Evolutionary conservation across 2,888 invertebrate species (phyloP).

Genomic region (Lasioglossum pauxillum): DNA sequence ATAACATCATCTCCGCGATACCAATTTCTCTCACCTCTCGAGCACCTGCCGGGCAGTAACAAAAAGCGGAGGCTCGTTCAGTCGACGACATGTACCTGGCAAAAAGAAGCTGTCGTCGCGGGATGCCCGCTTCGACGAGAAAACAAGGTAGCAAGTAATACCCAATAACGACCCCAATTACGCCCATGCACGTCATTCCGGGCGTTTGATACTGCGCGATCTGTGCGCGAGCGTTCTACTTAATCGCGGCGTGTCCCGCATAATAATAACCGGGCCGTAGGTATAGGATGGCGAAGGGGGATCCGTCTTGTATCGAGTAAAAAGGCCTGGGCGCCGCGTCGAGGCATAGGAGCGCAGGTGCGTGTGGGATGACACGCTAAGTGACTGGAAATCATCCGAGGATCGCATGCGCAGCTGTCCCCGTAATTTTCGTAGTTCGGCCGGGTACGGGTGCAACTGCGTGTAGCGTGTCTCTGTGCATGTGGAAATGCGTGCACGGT

Average conservation of each 20-base stretch:
- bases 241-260: slow-evolving; percentile 30
- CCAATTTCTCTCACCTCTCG: neutral
- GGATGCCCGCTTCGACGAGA: neutral
- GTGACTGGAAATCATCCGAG: slow-evolving; percentile 57
- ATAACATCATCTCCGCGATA: neutral
- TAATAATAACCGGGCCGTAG: neutral
- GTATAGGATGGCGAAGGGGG: neutral
- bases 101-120: neutral
- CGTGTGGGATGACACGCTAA: slow-evolving; percentile 38
- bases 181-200: slow-evolving; percentile 23
- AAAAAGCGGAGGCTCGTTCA: neutral
- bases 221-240: slow-evolving; percentile 21
- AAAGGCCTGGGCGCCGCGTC: neutral
- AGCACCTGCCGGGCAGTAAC: neutral
- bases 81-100: neutral
- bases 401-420: slow-evolving; percentile 27
- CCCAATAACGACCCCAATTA: slow-evolving; percentile 34
- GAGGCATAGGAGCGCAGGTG: neutral
- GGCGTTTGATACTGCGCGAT: neutral
- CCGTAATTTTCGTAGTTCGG: slow-evolving; percentile 30
- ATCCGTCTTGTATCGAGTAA: neutral
- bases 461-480: slow-evolving; percentile 7
- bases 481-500: slow-evolving; percentile 28
- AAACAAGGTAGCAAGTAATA: slow-evolving; percentile 24
- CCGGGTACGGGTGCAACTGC: neutral